Evolutionary conservation across 2,888 invertebrate species (phyloP).

Genomic region (Sinhomidia bicolor): DNA sequence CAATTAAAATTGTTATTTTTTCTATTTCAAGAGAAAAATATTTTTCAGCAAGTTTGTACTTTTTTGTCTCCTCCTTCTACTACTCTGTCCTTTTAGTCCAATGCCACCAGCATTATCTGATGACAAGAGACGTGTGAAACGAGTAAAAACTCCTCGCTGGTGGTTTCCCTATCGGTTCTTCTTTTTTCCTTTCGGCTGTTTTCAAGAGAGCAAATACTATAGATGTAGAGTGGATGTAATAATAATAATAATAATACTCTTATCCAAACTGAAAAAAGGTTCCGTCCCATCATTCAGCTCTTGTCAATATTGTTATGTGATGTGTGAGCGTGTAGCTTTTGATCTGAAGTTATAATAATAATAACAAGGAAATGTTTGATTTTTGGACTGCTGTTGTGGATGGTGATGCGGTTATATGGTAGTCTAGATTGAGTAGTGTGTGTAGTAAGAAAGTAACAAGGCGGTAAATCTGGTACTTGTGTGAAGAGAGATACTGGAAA

Average conservation of each 20-base stretch:
- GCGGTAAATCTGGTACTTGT: conserved; percentile 66
- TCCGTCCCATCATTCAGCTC: conserved; percentile 33
- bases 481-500: conserved; percentile 56
- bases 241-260: conserved; percentile 12
- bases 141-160: conserved; percentile 63
- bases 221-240: too few relatives aligned
- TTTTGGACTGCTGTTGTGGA: conserved; percentile 8
- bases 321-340: neutral
- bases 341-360: neutral
- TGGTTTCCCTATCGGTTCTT: conserved; percentile 47
- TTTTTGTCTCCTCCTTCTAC: neutral
- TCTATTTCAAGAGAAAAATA: neutral
- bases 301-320: conserved; percentile 46
- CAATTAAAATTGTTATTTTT: too few relatives aligned
- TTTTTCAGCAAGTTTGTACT: neutral
- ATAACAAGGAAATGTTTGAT: conserved; percentile 46
- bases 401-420: neutral
- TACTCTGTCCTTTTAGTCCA: conserved; percentile 5
- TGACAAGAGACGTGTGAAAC: conserved; percentile 68
- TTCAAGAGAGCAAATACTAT: conserved; percentile 49
- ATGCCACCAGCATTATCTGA: conserved; percentile 39
- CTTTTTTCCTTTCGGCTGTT: conserved; percentile 53
- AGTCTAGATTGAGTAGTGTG: neutral
- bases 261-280: conserved; percentile 29
- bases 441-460: conserved; percentile 66